Percentiles rank a stretch among this genome's conserved stretches.
Evolutionary conservation across 92 coral and sea anemone species (phyloP).

Genomic region (Epizoanthus illoricatus): DNA sequence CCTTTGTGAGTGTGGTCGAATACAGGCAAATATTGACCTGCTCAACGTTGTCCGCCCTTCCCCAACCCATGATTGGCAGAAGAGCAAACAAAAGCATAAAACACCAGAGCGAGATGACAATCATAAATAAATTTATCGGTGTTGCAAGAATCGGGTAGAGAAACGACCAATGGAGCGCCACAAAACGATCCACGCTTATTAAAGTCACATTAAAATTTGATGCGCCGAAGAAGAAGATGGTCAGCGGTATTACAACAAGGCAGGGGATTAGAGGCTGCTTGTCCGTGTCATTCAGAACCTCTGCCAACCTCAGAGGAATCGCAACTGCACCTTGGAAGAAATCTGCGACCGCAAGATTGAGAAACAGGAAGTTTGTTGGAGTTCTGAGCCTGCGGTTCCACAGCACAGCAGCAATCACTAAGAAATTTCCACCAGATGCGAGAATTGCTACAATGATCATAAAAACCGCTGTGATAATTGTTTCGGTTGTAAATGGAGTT

Average conservation of each 20-base stretch:
- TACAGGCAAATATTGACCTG: conserved; percentile 76
- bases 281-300: conserved; percentile 73
- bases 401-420: conserved; percentile 79
- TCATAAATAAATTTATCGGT: conserved; percentile 45
- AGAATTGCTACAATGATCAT: conserved; percentile 64
- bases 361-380: conserved; percentile 79
- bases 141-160: conserved; percentile 66
- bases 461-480: conserved; percentile 52
- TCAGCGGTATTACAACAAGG: conserved; percentile 77
- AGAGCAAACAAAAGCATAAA: conserved; percentile 63
- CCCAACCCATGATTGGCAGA: conserved; percentile 79
- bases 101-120: conserved; percentile 60
- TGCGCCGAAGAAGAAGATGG: conserved; percentile 85
- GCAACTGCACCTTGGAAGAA: conserved; percentile 86
- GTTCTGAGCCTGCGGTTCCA: conserved; percentile 82
- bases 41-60: conserved; percentile 57
- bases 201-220: conserved; percentile 84
- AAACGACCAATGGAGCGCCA: conserved; percentile 81
- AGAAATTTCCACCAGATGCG: conserved; percentile 70
- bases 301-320: conserved; percentile 86
- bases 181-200: conserved; percentile 84
- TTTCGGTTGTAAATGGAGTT: conserved; percentile 43
- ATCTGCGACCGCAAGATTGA: conserved; percentile 93
- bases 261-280: conserved; percentile 78
- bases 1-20: conserved; percentile 72